Percentiles rank a stretch among this genome's conserved stretches.
phyloP scores from a whole-genome alignment of 35 echinoderm and acorn worm genomes.

The Stichopus chloronotus region DNA sequence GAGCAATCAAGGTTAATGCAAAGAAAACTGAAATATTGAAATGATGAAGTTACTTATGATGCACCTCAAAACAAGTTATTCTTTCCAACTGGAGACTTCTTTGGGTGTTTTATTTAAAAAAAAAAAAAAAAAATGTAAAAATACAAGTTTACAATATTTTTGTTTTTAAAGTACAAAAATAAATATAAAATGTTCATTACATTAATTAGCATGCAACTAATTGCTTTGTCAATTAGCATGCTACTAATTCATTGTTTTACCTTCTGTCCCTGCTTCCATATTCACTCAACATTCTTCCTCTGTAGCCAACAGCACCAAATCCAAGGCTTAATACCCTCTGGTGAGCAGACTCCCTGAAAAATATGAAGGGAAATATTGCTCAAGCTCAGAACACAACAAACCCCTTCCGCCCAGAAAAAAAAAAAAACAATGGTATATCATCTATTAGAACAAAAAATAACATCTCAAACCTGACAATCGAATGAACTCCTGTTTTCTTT shows the following conservation, averaged over 20 bases:
- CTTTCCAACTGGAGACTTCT: too few species aligned
- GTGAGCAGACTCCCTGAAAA: conserved; percentile 86
- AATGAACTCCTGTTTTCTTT: conserved; percentile 86
- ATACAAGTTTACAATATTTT: too few species aligned
- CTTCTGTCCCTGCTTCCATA: conserved; percentile 93
- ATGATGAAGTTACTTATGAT: too few species aligned
- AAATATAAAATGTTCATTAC: too few species aligned
- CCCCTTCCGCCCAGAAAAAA: conserved; percentile 3
- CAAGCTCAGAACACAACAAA: not conserved
- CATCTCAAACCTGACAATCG: conserved; percentile 80
- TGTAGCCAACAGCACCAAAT: conserved; percentile 74
- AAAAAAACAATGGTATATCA: conserved; percentile 1
- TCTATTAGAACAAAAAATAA: conserved; percentile 5
- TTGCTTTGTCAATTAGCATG: too few species aligned
- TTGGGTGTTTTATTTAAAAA: too few species aligned
- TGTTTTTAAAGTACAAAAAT: too few species aligned
- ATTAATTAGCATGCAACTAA: too few species aligned
- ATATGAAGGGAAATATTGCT: not conserved
- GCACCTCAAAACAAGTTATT: too few species aligned
- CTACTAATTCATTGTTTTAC: not conserved
- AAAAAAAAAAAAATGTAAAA: too few species aligned
- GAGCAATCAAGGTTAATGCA: too few species aligned
- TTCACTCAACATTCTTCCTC: conserved; percentile 91
- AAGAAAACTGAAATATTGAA: too few species aligned
- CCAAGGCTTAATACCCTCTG: conserved; percentile 84